Conservation (phyloP, 2,113 vertebrate genomes). For the Spea bombifrons region DNA sequence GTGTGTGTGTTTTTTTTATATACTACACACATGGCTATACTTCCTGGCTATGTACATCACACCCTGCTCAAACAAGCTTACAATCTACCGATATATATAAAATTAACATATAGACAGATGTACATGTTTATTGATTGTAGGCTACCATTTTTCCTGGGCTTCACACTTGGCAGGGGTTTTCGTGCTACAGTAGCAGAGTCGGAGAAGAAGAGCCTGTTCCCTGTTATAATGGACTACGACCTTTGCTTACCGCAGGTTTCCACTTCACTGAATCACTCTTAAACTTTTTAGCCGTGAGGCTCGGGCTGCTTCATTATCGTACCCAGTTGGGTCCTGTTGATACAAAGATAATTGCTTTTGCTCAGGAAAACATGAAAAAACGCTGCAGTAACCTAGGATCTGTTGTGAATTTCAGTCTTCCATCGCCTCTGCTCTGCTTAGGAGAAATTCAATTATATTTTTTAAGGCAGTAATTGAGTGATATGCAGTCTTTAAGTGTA, state of each 20-base stretch:
- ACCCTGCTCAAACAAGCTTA: no score
- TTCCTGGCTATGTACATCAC: no score
- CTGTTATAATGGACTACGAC: constrained; percentile 19
- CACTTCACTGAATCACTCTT: constrained; percentile 34
- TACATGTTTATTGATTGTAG: no score
- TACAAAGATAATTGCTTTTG: constrained; percentile 59
- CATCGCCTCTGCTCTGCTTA: constrained; percentile 37
- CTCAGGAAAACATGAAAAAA: constrained; percentile 54
- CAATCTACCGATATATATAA: no score
- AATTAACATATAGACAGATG: no score
- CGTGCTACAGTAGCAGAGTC: neutral
- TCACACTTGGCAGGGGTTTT: constrained; percentile 5
- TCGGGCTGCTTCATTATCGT: constrained; percentile 49
- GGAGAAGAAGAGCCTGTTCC: neutral
- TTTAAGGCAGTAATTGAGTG: neutral
- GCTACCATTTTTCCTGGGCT: neutral
- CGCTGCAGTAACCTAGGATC: constrained; percentile 40
- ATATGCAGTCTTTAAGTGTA: constrained; percentile 14
- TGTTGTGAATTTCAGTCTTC: constrained; percentile 50
- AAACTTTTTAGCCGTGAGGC: constrained; percentile 23
- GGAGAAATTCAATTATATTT: constrained; percentile 43
- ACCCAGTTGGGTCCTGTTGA: constrained; percentile 51
- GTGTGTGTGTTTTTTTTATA: no score
- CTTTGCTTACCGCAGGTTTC: constrained; percentile 53
- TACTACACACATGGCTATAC: no score